Base-by-base conservation (phyloP, 2,797 vertebrate species). In the Sebastes taczanowskii region DNA sequence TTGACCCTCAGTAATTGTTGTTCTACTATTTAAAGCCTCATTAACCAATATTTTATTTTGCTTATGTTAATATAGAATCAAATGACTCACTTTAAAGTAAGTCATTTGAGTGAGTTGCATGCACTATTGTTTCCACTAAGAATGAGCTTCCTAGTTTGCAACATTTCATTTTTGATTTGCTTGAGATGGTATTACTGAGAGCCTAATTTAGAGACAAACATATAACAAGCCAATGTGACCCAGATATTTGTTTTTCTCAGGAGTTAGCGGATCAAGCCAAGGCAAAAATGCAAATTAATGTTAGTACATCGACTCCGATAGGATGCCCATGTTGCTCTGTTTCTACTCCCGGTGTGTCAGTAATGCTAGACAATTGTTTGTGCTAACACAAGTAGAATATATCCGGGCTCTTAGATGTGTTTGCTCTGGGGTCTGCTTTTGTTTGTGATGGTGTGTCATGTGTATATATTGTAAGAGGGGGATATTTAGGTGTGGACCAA, bases 131-230 rank as follows among this genome's bases (percentile, higher is more conserved):
- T 62, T 67, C 5, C 25, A 11, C 4, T 2, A 11, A 55, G 7
- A 64, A 32, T 18, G 8, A 79, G 23, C 27, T 22, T 42, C 9
- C 7, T 55, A 32, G 56, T 73, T 65, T 22, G 11, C n/a, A 53
- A 2, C 2, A 58, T 34, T 38, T 61, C 3, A 23, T 56, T 68
- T 62, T 42, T 18, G n/a, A 67, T 62, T 68, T 1, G 0, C 14
- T 58, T 3, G 32, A 25, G 16, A 74, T 52, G 7, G 16, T 53
- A 63, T 59, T 53, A 62, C n/a, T 38, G 42, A 34, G 22, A 63
- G 62, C 25, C 7, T 49, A 22, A 67, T 71, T 83, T 42, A 64
- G 52, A 69, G 10, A 29, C 25, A 60, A 69, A 70, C 25, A 74
- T 70, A 18, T 3, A 67, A 68, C 13, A 63, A 60, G 64, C 35